Percentiles rank a stretch among this genome's conserved stretches.
These are phyloP conservation scores for Campoplex nolae DNA, from an alignment of 2,888 invertebrate genomes.

Conservation along the genomic window DNA sequence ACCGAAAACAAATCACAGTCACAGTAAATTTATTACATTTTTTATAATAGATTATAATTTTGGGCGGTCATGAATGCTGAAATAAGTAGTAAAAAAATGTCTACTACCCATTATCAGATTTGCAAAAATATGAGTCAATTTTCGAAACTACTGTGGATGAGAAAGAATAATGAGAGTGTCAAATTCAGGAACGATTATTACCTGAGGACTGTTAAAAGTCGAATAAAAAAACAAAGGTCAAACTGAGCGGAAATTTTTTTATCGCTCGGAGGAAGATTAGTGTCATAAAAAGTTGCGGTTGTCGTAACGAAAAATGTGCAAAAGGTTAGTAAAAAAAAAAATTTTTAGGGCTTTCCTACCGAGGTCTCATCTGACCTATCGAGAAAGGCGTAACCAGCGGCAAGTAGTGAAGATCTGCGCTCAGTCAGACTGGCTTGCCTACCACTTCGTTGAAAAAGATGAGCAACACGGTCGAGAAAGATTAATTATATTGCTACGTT, in stretches of 20 bases:
- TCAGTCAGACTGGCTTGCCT: slow-evolving; percentile 36
- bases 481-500: neutral
- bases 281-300: slow-evolving; percentile 37
- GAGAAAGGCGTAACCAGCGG: slow-evolving; percentile 34
- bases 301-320: slow-evolving; percentile 30
- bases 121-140: neutral
- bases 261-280: slow-evolving; percentile 28
- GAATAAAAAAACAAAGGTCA: slow-evolving; percentile 21
- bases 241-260: slow-evolving; percentile 16
- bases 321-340: neutral
- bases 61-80: neutral
- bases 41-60: neutral
- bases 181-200: neutral
- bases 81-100: neutral
- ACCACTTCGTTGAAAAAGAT: neutral
- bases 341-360: slow-evolving; percentile 22
- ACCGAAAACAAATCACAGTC: neutral
- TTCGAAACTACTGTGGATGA: neutral
- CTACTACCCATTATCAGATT: neutral
- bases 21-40: neutral
- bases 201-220: neutral
- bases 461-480: neutral
- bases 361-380: slow-evolving; percentile 37
- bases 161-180: too few relatives aligned
- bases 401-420: slow-evolving; percentile 40